Evolutionary conservation across 2,888 invertebrate genomes (phyloP).

Genomic region (Synanthedon myopaeformis): DNA sequence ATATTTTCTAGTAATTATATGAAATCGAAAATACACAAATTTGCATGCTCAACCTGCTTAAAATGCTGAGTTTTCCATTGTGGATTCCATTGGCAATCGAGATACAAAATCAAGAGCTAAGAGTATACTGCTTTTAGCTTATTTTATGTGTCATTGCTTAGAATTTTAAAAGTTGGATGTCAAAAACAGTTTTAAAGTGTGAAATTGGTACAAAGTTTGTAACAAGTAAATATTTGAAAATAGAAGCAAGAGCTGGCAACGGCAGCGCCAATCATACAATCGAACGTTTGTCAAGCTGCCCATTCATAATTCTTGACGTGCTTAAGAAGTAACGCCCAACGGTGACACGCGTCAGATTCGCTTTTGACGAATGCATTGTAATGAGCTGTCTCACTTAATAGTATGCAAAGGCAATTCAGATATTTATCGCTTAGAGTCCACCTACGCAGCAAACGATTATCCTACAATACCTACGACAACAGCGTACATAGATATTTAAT

Average conservation of each 20-base stretch:
- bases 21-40: no score
- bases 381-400: conserved; percentile 26
- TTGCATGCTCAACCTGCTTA: no score
- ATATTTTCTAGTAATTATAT: no score
- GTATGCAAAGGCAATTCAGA: conserved; percentile 25
- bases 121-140: no score
- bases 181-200: no score
- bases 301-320: conserved; percentile 26
- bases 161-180: no score
- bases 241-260: conserved; percentile 20
- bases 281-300: conserved; percentile 29
- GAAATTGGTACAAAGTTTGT: conserved; percentile 8
- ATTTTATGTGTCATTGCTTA: no score
- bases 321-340: conserved; percentile 33
- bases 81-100: no score
- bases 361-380: conserved; percentile 34
- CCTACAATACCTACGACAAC: conserved; percentile 10
- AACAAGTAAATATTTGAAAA: conserved; percentile 28
- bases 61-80: no score
- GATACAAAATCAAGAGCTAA: no score
- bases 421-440: conserved; percentile 21
- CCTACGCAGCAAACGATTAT: conserved; percentile 17
- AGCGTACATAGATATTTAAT: conserved; percentile 17
- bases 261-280: conserved; percentile 22
- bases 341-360: conserved; percentile 23